phyloP scores from a whole-genome alignment of 2,888 invertebrate genomes.

The Spilarctia lutea region DNA sequence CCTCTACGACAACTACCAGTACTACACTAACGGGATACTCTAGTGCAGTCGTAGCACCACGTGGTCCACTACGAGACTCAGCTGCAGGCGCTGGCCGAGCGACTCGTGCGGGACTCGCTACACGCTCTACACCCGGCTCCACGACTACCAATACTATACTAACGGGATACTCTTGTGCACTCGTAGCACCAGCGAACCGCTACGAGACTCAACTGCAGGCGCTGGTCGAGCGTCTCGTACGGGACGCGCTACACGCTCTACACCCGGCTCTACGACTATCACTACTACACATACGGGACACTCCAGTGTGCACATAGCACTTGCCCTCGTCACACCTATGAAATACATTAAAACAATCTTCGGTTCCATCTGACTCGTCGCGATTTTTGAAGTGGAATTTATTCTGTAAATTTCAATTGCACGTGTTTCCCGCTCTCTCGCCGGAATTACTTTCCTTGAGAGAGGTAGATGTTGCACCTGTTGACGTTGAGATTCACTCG shows the following conservation, averaged over 20 bases:
- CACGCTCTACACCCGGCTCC: slow-evolving; percentile 98
- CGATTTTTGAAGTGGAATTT: slow-evolving; percentile 17
- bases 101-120: slow-evolving; percentile 97
- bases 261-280: slow-evolving; percentile 99
- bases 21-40: slow-evolving; percentile 98
- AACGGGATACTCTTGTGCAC: slow-evolving; percentile 94
- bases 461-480: slow-evolving; percentile 34
- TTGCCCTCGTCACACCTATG: background rate
- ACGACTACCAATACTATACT: slow-evolving; percentile 99
- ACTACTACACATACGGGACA: slow-evolving; percentile 99
- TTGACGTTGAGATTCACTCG: slow-evolving; percentile 20
- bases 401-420: slow-evolving; percentile 38
- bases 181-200: slow-evolving; percentile 84
- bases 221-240: slow-evolving; percentile 97
- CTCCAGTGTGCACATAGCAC: background rate
- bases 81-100: slow-evolving; percentile 95
- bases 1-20: slow-evolving; percentile 99
- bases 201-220: slow-evolving; percentile 98
- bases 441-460: slow-evolving; percentile 31
- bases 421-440: slow-evolving; percentile 27
- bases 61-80: slow-evolving; percentile 96
- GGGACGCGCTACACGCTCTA: slow-evolving; percentile 98
- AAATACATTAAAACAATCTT: background rate
- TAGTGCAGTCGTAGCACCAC: slow-evolving; percentile 67
- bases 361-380: slow-evolving; percentile 12